These are phyloP conservation scores for Hypomesus transpacificus DNA, from an alignment of 2,113 vertebrate genomes.

Conservation along the genomic window DNA sequence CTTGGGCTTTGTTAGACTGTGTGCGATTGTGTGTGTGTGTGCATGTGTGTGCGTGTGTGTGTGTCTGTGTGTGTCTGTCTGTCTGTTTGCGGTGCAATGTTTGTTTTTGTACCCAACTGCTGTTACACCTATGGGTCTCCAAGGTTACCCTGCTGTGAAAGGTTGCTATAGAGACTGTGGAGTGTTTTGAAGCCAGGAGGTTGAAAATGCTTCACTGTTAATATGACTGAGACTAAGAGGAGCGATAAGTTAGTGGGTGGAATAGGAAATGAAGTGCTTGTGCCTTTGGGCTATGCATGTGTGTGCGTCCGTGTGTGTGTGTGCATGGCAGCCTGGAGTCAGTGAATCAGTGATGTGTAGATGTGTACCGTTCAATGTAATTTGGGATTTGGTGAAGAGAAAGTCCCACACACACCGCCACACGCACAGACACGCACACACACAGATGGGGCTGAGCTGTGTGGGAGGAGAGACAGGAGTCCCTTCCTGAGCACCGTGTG, in stretches of 20 bases:
- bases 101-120: too few relatives aligned
- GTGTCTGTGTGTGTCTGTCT: background rate
- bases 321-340: background rate
- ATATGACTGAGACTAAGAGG: background rate
- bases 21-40: conserved; percentile 19
- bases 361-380: background rate
- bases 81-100: background rate
- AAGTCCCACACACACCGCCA: background rate
- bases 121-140: too few relatives aligned
- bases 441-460: conserved; percentile 3
- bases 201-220: background rate
- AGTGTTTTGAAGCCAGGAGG: background rate
- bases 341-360: background rate
- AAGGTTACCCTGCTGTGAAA: background rate
- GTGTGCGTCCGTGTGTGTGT: background rate
- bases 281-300: background rate
- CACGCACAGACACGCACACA: background rate
- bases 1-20: background rate
- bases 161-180: background rate
- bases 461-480: background rate
- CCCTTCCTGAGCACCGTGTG: background rate
- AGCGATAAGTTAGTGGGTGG: background rate
- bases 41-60: background rate
- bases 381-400: background rate
- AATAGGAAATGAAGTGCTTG: conserved; percentile 1